phyloP scores from a whole-genome alignment of 2,888 invertebrate species.

The Heliconius ismenius region DNA sequence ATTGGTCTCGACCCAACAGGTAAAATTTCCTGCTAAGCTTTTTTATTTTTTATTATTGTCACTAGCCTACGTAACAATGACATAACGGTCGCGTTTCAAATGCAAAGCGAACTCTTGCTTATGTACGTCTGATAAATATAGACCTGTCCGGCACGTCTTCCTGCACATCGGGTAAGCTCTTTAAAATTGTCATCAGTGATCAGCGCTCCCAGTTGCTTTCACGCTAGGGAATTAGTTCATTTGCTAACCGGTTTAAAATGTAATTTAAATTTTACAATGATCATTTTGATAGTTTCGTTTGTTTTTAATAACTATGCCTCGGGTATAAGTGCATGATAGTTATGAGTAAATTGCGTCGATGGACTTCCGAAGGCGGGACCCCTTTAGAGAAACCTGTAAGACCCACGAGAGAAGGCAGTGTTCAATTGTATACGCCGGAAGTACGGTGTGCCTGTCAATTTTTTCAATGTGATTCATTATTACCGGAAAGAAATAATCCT shows the following conservation, averaged over 20 bases:
- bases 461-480: conserved; percentile 89
- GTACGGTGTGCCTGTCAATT: conserved; percentile 93
- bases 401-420: conserved; percentile 87
- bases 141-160: conserved; percentile 70
- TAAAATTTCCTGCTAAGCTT: conserved; percentile 51
- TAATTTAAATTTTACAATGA: conserved; percentile 46
- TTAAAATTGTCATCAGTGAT: conserved; percentile 79
- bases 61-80: conserved; percentile 59
- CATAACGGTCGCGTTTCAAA: conserved; percentile 71
- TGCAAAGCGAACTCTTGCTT: conserved; percentile 74
- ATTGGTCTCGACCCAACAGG: conserved; percentile 80
- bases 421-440: conserved; percentile 87
- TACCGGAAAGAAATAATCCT: conserved; percentile 88
- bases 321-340: conserved; percentile 57
- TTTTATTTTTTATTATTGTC: conserved; percentile 44
- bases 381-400: conserved; percentile 84
- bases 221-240: conserved; percentile 74
- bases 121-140: conserved; percentile 77
- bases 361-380: conserved; percentile 86
- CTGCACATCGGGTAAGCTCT: conserved; percentile 77
- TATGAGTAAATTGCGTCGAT: conserved; percentile 82
- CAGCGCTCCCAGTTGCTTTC: conserved; percentile 79
- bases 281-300: background rate
- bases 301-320: conserved; percentile 56
- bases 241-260: conserved; percentile 66